phyloP scores from a whole-genome alignment of 2,888 invertebrate genomes.

The Ectemnius continuus region DNA sequence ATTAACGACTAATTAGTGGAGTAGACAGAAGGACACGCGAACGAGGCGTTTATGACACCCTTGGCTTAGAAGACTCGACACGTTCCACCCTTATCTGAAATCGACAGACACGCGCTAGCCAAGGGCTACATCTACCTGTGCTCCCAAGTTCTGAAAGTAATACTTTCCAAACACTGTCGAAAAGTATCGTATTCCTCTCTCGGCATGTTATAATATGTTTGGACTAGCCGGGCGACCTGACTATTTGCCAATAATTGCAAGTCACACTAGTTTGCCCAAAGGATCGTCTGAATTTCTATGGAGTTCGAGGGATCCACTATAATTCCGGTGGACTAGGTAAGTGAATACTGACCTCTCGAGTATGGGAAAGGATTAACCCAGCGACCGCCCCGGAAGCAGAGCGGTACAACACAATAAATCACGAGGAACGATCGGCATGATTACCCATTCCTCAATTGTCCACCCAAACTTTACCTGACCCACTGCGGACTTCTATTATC shows the following conservation, averaged over 20 bases:
- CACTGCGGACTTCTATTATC: neutral
- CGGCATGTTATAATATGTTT: no score
- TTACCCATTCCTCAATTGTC: conserved; percentile 27
- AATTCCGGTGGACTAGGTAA: conserved; percentile 24
- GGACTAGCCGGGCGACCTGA: no score
- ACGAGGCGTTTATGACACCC: conserved; percentile 9
- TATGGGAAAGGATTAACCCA: conserved; percentile 32
- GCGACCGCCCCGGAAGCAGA: conserved; percentile 8
- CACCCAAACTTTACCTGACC: conserved; percentile 17
- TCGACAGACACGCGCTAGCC: neutral
- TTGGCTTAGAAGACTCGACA: neutral
- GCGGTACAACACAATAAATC: conserved; percentile 36
- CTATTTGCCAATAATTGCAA: no score
- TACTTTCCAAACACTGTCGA: no score
- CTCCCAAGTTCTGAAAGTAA: no score
- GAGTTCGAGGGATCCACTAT: conserved; percentile 10
- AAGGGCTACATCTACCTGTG: no score
- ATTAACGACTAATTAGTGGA: conserved; percentile 56
- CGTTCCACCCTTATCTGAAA: conserved; percentile 18
- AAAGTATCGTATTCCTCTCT: no score
- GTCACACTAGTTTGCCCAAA: no score
- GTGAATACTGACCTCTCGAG: conserved; percentile 32
- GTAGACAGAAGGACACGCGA: conserved; percentile 32
- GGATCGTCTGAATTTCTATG: no score
- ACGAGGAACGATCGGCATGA: conserved; percentile 35